A percentile compares a stretch with the other conserved stretches of the same genome.
Evolutionary conservation across 1,140 invertebrate genomes (phyloP).

Genomic region (Heterodera schachtii): DNA sequence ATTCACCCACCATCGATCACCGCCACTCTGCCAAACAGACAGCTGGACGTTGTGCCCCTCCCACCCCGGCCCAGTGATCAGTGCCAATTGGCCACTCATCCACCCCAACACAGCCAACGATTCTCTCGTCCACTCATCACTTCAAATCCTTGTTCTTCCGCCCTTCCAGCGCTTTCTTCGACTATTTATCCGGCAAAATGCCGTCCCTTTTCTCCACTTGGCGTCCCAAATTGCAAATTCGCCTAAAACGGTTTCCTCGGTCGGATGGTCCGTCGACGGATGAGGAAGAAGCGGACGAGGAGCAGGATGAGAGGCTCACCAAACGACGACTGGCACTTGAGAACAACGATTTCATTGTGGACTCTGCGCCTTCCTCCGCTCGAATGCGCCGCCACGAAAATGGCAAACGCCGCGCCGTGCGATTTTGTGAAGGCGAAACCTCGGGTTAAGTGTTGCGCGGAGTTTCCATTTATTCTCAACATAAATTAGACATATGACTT

Average conservation of each 20-base stretch:
- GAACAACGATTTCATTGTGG: slow-evolving; percentile 29
- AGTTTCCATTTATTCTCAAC: too few species aligned
- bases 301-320: background rate
- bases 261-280: slow-evolving; percentile 25
- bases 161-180: slow-evolving; percentile 10
- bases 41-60: background rate
- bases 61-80: too few species aligned
- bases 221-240: slow-evolving; percentile 46
- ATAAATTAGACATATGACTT: too few species aligned
- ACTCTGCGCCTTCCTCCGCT: slow-evolving; percentile 17
- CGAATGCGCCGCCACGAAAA: background rate
- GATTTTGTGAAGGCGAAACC: slow-evolving; percentile 20
- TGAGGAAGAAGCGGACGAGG: slow-evolving; percentile 17
- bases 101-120: background rate
- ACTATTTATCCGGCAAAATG: slow-evolving; percentile 27
- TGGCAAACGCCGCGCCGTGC: slow-evolving; percentile 12
- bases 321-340: slow-evolving; percentile 12
- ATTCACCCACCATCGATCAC: background rate
- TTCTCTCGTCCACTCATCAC: background rate
- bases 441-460: background rate
- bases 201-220: slow-evolving; percentile 42
- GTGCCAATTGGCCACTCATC: slow-evolving; percentile 4
- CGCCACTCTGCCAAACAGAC: background rate
- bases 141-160: background rate
- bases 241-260: slow-evolving; percentile 28